phyloP scores from a whole-genome alignment of 2,113 vertebrate genomes.

The Pluvianellus socialis region DNA sequence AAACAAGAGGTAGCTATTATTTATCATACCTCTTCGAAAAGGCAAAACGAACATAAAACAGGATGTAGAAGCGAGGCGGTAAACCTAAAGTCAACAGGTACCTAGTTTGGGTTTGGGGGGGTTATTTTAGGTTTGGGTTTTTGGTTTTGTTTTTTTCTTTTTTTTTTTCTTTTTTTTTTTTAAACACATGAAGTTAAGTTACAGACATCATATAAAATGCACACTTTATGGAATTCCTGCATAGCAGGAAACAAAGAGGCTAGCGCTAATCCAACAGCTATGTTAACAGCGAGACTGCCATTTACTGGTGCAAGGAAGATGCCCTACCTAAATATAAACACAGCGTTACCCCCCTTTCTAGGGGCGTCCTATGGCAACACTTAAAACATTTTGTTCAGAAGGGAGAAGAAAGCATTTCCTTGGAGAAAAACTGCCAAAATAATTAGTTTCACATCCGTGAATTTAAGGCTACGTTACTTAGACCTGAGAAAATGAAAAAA shows the following conservation, averaged over 20 bases:
- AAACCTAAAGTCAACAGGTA: conserved; percentile 61
- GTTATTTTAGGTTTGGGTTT: too few species aligned
- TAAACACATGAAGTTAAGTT: conserved; percentile 65
- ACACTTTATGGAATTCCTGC: conserved; percentile 74
- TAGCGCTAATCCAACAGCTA: conserved; percentile 69
- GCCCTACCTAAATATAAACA: conserved; percentile 41
- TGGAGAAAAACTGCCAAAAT: conserved; percentile 47
- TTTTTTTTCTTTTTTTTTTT: background rate
- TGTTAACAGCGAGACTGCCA: conserved; percentile 62
- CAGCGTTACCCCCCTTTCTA: background rate
- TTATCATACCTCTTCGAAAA: conserved; percentile 58
- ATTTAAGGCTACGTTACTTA: conserved; percentile 77
- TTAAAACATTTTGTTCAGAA: background rate
- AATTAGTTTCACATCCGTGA: conserved; percentile 32
- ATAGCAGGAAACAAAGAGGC: conserved; percentile 76
- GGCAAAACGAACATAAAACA: conserved; percentile 23
- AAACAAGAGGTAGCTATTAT: conserved; percentile 60
- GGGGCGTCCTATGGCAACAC: conserved; percentile 48
- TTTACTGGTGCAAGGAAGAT: conserved; percentile 21
- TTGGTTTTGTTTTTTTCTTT: background rate
- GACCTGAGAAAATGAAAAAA: conserved; percentile 56
- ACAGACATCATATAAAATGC: conserved; percentile 72
- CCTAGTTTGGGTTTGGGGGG: background rate
- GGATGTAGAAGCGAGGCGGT: conserved; percentile 43
- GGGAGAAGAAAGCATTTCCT: conserved; percentile 15